Conservation (phyloP, 2,113 vertebrate genomes). For the Bubo blakistoni region DNA sequence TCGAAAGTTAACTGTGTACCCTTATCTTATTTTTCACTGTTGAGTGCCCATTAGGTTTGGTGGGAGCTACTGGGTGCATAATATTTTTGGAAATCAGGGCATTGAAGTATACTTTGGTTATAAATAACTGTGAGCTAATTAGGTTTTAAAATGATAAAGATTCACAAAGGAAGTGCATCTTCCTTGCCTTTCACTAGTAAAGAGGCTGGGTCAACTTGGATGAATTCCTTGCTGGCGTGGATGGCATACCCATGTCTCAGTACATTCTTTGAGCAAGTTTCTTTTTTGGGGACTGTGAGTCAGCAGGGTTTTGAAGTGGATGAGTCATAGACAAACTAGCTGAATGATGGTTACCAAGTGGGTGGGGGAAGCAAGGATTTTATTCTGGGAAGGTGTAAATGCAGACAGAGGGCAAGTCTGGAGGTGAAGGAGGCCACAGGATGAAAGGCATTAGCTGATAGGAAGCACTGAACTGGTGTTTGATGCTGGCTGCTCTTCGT, state of each 20-base stretch:
- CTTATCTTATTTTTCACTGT: background rate
- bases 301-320: slow-evolving; percentile 50
- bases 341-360: slow-evolving; percentile 51
- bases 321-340: slow-evolving; percentile 46
- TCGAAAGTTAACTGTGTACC: background rate
- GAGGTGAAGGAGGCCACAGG: slow-evolving; percentile 11
- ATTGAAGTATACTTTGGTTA: background rate
- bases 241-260: fast-evolving
- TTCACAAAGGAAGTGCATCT: background rate
- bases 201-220: background rate
- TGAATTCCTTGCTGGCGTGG: background rate
- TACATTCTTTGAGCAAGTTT: background rate
- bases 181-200: background rate
- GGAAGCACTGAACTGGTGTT: background rate
- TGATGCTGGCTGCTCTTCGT: background rate
- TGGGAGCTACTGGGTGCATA: background rate
- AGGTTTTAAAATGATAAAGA: background rate
- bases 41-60: background rate
- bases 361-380: slow-evolving; percentile 19
- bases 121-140: slow-evolving; percentile 41
- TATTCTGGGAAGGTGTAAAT: slow-evolving; percentile 54
- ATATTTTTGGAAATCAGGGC: slow-evolving; percentile 40
- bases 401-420: slow-evolving; percentile 25
- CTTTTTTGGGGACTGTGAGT: slow-evolving; percentile 47
- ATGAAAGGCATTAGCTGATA: background rate